phyloP scores from a whole-genome alignment of 2,888 invertebrate species.

The Embidobia sp. region DNA sequence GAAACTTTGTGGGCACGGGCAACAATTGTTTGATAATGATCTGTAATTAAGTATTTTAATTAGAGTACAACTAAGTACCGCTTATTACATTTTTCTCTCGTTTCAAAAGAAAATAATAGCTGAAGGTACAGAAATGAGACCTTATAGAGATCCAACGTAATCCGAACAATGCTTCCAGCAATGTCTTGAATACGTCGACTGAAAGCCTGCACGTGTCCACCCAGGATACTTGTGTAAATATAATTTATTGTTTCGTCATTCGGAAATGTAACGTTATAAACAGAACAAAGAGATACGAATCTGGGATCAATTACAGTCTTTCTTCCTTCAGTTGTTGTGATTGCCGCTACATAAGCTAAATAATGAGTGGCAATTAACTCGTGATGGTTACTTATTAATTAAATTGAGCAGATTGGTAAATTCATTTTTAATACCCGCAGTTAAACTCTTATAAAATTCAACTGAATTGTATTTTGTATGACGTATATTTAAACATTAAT shows the following conservation, averaged over 20 bases:
- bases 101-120: too few species aligned
- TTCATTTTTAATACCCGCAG: too few species aligned
- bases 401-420: not conserved
- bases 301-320: conserved; percentile 95
- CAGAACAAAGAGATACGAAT: conserved; percentile 94
- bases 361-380: too few species aligned
- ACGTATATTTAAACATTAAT: too few species aligned
- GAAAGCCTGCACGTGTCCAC: conserved; percentile 84
- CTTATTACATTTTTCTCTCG: too few species aligned
- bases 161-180: conserved; percentile 87
- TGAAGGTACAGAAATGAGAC: too few species aligned
- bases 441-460: too few species aligned
- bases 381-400: too few species aligned
- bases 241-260: conserved; percentile 86
- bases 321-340: conserved; percentile 95
- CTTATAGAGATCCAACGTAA: conserved; percentile 92
- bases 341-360: conserved; percentile 88
- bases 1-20: conserved; percentile 96
- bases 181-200: conserved; percentile 85
- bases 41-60: conserved; percentile 80
- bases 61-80: too few species aligned
- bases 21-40: conserved; percentile 89
- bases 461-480: too few species aligned
- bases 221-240: conserved; percentile 44
- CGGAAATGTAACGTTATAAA: conserved; percentile 93